Percentiles rank a stretch among this genome's conserved stretches.
These are phyloP conservation scores for Corvus moneduloides DNA, from an alignment of 2,113 vertebrate genomes.

Conservation along the genomic window DNA sequence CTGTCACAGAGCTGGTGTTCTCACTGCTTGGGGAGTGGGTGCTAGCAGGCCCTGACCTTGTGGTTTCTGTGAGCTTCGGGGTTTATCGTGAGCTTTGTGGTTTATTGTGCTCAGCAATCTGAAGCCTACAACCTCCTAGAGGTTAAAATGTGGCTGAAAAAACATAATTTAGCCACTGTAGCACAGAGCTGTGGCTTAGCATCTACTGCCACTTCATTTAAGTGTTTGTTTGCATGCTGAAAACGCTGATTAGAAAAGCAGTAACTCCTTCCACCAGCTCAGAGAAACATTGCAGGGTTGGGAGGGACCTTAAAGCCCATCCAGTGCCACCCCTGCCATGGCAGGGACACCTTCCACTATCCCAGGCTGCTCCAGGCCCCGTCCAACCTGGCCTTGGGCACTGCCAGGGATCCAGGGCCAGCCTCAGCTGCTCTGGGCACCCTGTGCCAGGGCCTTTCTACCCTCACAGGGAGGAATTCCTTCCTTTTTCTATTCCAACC, in stretches of 20 bases:
- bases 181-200: background rate
- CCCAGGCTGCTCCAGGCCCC: background rate
- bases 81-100: background rate
- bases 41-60: background rate
- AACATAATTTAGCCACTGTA: background rate
- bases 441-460: background rate
- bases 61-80: background rate
- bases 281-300: background rate
- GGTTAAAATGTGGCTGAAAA: background rate
- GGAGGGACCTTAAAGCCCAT: rapidly evolving
- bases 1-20: background rate
- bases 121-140: background rate
- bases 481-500: background rate
- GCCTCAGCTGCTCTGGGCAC: background rate
- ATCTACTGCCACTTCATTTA: background rate
- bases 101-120: background rate
- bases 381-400: rapidly evolving
- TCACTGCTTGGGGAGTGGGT: background rate
- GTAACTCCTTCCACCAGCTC: background rate
- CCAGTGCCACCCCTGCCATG: background rate
- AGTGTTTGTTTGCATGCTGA: background rate
- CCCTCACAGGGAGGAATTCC: background rate
- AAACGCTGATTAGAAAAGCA: slow-evolving; percentile 5
- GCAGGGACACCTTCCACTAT: background rate
- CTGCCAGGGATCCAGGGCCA: background rate